Evolutionary conservation across 2,797 vertebrate species (phyloP).

Genomic region (Lacerta agilis): DNA sequence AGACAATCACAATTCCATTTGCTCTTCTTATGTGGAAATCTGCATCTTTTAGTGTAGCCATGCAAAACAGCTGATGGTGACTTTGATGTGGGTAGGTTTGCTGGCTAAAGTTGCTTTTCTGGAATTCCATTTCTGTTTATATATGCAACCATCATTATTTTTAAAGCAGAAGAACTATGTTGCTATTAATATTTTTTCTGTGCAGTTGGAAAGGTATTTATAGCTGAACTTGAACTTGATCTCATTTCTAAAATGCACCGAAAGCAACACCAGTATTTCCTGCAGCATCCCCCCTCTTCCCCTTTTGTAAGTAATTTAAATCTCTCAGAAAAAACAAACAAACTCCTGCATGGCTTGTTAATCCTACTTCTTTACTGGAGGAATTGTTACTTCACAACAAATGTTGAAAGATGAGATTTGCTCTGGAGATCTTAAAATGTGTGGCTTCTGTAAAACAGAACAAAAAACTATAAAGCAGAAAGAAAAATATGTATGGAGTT

Average conservation of each 20-base stretch:
- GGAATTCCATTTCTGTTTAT: background rate
- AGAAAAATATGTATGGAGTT: background rate
- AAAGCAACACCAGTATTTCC: background rate
- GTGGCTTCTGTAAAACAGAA: background rate
- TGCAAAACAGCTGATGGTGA: background rate
- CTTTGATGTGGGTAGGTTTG: background rate
- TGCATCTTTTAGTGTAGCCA: background rate
- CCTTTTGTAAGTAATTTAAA: background rate
- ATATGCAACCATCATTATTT: background rate
- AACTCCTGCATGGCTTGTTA: background rate
- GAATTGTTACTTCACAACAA: conserved; percentile 15
- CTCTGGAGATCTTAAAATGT: conserved; percentile 7
- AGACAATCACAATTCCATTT: background rate
- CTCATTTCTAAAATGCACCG: background rate
- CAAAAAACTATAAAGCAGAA: background rate
- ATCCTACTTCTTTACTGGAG: background rate
- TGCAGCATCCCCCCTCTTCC: background rate
- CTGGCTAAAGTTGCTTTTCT: background rate
- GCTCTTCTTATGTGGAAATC: background rate
- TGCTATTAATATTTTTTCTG: background rate
- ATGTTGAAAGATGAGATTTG: conserved; percentile 15
- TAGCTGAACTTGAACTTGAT: background rate
- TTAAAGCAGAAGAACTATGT: background rate
- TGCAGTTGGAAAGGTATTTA: background rate
- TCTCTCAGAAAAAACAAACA: background rate